Evolutionary conservation across 2,113 vertebrate species (phyloP).

Genomic region (Chionomys nivalis): DNA sequence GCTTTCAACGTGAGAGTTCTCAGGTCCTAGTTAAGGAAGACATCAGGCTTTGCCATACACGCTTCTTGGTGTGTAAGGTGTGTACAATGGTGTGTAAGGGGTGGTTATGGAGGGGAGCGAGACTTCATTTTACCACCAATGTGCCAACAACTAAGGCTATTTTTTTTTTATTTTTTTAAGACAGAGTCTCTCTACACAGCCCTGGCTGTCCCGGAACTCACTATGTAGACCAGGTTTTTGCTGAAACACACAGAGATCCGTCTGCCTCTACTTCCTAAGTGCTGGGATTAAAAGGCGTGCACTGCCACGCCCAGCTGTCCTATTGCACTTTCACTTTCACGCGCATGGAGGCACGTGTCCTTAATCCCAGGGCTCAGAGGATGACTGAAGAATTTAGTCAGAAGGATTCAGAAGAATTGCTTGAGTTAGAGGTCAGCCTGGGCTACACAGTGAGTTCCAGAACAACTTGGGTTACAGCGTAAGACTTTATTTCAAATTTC

Average conservation of each 20-base stretch:
- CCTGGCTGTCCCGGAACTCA: background rate
- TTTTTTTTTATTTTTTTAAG: background rate
- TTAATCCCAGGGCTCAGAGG: background rate
- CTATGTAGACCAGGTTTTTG: background rate
- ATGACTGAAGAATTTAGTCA: background rate
- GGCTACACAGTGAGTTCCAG: background rate
- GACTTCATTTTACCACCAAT: background rate
- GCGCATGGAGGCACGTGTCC: background rate
- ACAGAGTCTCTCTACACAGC: background rate
- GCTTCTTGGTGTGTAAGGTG: background rate
- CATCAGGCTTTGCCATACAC: too few species aligned
- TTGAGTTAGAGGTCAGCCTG: background rate
- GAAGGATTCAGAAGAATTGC: background rate
- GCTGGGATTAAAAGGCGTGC: background rate
- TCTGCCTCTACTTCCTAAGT: background rate
- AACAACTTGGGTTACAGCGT: background rate
- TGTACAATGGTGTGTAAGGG: background rate
- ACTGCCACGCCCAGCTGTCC: fast-evolving
- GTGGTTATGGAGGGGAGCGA: background rate
- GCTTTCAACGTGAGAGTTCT: fast-evolving
- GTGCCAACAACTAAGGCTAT: fast-evolving
- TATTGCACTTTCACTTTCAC: background rate
- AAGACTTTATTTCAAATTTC: background rate
- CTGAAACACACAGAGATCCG: background rate
- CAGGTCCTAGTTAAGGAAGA: fast-evolving